Evolutionary conservation across 2,797 vertebrate genomes (phyloP).

Genomic region (Gambelia wislizenii): DNA sequence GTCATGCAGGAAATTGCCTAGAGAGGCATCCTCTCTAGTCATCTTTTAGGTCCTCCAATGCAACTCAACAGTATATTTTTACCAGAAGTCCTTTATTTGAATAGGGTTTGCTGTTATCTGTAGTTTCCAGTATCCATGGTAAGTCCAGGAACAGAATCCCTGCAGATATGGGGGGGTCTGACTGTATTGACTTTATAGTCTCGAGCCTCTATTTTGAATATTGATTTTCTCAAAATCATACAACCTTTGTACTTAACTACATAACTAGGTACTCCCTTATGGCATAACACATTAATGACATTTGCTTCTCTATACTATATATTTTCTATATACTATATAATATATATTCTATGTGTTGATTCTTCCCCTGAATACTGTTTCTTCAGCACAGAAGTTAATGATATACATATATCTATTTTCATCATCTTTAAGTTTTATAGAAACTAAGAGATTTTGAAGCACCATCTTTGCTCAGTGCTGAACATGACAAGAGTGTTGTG

Average conservation of each 20-base stretch:
- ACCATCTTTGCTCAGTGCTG: conserved; percentile 2
- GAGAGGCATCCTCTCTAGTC: too few species aligned
- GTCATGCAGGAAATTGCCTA: too few species aligned
- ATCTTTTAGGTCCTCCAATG: too few species aligned
- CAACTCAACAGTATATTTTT: too few species aligned
- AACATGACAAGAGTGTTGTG: not conserved
- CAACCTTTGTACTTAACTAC: not conserved
- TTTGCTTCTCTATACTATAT: not conserved
- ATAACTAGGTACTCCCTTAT: not conserved
- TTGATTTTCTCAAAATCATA: conserved; percentile 20
- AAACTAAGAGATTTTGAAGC: not conserved
- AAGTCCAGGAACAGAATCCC: too few species aligned
- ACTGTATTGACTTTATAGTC: not conserved
- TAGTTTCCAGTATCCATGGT: too few species aligned
- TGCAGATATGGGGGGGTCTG: too few species aligned
- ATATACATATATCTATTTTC: not conserved
- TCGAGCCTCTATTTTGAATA: not conserved
- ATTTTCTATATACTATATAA: not conserved
- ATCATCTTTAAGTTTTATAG: not conserved
- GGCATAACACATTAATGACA: not conserved
- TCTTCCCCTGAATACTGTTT: not conserved
- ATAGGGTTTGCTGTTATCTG: too few species aligned
- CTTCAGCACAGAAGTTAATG: not conserved
- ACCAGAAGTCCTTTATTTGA: too few species aligned
- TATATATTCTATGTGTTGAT: not conserved